Percentiles rank a stretch among this genome's conserved stretches.
These are phyloP conservation scores for Sebastolobus alascanus DNA, from an alignment of 2,797 vertebrate species.

Conservation along the genomic window DNA sequence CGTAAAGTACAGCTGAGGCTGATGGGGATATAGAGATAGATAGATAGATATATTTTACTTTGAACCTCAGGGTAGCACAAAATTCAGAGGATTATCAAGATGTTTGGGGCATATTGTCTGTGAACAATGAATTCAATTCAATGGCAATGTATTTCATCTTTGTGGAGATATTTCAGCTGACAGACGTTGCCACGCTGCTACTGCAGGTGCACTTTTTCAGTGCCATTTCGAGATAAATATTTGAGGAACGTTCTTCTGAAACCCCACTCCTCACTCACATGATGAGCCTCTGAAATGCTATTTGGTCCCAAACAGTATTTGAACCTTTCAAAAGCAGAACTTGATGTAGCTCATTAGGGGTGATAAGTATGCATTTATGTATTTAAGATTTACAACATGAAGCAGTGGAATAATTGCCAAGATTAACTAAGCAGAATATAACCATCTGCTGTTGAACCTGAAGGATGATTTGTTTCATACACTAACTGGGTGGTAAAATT, in stretches of 20 bases:
- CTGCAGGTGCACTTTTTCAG: background rate
- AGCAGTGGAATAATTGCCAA: background rate
- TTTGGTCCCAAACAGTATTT: background rate
- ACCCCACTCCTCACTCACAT: background rate
- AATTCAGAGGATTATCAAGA: background rate
- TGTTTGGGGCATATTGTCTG: too few relatives aligned
- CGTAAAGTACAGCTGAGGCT: background rate
- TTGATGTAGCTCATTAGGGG: slow-evolving; percentile 7
- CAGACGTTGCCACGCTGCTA: too few relatives aligned
- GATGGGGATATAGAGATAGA: background rate
- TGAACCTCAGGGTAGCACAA: background rate
- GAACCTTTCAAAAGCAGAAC: background rate
- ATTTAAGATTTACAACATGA: slow-evolving; percentile 15
- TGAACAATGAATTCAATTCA: background rate
- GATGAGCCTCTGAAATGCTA: background rate
- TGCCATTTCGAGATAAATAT: background rate
- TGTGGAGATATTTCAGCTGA: background rate
- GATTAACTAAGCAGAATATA: slow-evolving; percentile 9
- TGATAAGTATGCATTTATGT: slow-evolving; percentile 11
- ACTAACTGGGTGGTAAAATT: background rate
- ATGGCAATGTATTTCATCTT: background rate
- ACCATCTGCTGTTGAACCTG: slow-evolving; percentile 19
- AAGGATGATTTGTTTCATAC: slow-evolving; percentile 1
- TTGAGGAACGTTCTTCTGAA: background rate
- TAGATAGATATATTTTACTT: background rate